Conservation (phyloP, 2,888 invertebrate genomes). For the Electrophaes corylata region DNA sequence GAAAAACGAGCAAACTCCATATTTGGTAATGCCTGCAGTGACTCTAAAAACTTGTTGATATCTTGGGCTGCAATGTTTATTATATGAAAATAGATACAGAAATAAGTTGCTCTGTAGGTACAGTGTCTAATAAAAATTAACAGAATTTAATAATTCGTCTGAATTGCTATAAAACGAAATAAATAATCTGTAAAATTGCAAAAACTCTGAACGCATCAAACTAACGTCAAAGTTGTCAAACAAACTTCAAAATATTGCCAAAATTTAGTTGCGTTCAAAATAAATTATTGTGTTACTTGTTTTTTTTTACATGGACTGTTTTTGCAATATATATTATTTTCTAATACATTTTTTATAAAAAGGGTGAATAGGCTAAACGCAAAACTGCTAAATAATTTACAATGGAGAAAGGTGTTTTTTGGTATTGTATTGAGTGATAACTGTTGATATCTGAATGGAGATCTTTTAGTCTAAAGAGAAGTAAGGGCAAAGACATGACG, state of each 20-base stretch:
- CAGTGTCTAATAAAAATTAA: conserved; percentile 27
- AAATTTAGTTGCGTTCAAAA: conserved; percentile 47
- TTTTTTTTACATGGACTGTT: no score
- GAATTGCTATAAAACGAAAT: conserved; percentile 38
- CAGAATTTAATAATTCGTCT: conserved; percentile 27
- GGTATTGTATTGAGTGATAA: no score
- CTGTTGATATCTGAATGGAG: no score
- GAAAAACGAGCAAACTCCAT: conserved; percentile 87
- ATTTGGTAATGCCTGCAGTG: conserved; percentile 87
- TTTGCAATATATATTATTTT: no score
- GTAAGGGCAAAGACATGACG: no score
- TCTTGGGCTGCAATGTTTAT: conserved; percentile 14
- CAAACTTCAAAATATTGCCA: conserved; percentile 36
- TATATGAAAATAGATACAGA: background rate
- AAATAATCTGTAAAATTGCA: conserved; percentile 41
- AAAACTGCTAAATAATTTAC: no score
- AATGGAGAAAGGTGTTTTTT: no score
- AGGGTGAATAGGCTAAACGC: no score
- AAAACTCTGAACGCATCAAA: conserved; percentile 64
- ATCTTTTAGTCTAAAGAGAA: no score
- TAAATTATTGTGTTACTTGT: no score
- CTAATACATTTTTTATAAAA: no score
- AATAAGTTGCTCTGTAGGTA: conserved; percentile 1
- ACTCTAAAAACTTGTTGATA: conserved; percentile 61
- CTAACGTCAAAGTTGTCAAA: conserved; percentile 45